Evolutionary conservation across 2,797 vertebrate species (phyloP).

Genomic region (Falco novaeseelandiae): DNA sequence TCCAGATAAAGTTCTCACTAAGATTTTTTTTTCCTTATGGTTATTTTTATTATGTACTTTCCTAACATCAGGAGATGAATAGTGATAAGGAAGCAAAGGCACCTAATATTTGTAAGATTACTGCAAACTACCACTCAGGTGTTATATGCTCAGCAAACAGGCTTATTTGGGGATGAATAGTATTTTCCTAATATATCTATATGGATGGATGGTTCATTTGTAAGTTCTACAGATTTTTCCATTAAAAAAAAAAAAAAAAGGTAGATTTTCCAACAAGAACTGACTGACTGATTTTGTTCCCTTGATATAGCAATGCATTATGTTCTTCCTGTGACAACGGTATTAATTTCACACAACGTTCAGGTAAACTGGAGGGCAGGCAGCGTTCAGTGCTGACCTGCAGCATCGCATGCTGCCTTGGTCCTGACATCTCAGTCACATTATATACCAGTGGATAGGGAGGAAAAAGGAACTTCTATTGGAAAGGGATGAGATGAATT

Average conservation of each 20-base stretch:
- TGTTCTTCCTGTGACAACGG: neutral
- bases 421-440: neutral
- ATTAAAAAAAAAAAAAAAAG: neutral
- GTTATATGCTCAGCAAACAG: neutral
- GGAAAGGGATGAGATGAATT: neutral
- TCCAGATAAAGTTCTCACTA: neutral
- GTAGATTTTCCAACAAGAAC: neutral
- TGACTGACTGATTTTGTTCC: neutral
- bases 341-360: neutral
- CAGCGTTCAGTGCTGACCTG: neutral
- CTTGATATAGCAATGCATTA: neutral
- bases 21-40: neutral
- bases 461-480: neutral
- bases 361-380: constrained; percentile 1
- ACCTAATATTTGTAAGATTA: neutral
- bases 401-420: neutral
- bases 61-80: neutral
- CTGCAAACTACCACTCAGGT: neutral
- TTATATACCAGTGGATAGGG: neutral
- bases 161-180: neutral
- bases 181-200: neutral
- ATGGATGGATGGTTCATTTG: neutral
- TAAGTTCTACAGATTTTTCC: neutral
- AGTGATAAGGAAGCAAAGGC: neutral
- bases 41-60: neutral